Percentiles rank a stretch among this genome's conserved stretches.
Evolutionary conservation across 2,113 vertebrate species (phyloP).

Genomic region (Nanorana parkeri): DNA sequence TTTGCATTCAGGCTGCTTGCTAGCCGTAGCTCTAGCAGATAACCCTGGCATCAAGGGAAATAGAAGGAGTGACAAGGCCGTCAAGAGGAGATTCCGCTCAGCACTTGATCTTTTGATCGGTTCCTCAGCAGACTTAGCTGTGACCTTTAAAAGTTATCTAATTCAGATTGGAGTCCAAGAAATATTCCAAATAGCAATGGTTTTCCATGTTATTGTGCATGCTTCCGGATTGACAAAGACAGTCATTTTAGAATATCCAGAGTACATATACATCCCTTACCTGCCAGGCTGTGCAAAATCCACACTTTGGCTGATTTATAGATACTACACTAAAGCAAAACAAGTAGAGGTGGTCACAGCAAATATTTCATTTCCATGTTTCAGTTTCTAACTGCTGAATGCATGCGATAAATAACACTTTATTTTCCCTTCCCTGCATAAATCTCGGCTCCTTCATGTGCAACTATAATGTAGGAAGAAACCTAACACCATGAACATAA

Average conservation of each 20-base stretch:
- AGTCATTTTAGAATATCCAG: background rate
- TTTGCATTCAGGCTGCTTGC: slow-evolving; percentile 46
- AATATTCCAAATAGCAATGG: slow-evolving; percentile 54
- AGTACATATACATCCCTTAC: background rate
- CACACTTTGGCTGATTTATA: too few species aligned
- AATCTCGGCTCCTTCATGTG: too few species aligned
- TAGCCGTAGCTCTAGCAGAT: slow-evolving; percentile 45
- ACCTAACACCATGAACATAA: too few species aligned
- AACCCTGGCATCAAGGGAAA: slow-evolving; percentile 55
- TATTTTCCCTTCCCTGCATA: too few species aligned
- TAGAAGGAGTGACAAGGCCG: slow-evolving; percentile 55
- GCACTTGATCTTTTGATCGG: slow-evolving; percentile 57
- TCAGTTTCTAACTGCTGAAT: too few species aligned
- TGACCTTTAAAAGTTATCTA: slow-evolving; percentile 57
- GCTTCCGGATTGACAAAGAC: slow-evolving; percentile 3
- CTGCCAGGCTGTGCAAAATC: background rate
- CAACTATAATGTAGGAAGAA: too few species aligned
- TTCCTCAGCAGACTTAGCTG: slow-evolving; percentile 50
- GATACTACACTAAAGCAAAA: too few species aligned
- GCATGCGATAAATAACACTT: too few species aligned
- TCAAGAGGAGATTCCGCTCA: slow-evolving; percentile 51
- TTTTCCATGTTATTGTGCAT: slow-evolving; percentile 35
- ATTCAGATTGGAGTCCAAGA: slow-evolving; percentile 43
- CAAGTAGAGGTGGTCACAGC: too few species aligned
- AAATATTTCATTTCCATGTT: too few species aligned